A percentile compares a stretch with the other conserved stretches of the same genome.
These are phyloP conservation scores for Chymomyza caudatula DNA, from an alignment of 2,888 invertebrate genomes.

Conservation along the genomic window DNA sequence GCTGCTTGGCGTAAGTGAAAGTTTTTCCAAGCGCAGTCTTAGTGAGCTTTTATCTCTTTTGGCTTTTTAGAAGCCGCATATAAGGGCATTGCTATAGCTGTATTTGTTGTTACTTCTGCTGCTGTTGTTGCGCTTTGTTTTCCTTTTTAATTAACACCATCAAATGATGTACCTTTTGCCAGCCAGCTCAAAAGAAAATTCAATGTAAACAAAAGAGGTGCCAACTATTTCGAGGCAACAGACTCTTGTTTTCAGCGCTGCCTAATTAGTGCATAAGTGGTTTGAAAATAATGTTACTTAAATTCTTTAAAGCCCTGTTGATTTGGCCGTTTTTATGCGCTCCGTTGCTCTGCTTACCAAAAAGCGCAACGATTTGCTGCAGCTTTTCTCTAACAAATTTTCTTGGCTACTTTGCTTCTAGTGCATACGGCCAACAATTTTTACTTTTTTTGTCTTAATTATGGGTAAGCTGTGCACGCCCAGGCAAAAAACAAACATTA, in stretches of 20 bases:
- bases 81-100: conserved; percentile 53
- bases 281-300: neutral
- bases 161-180: conserved; percentile 53
- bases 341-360: too few species aligned
- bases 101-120: conserved; percentile 12
- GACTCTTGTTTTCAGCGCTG: conserved; percentile 56
- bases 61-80: conserved; percentile 38
- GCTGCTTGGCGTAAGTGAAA: conserved; percentile 70
- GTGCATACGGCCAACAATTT: neutral
- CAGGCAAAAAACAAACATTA: conserved; percentile 40
- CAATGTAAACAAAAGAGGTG: conserved; percentile 48
- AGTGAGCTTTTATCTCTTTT: conserved; percentile 47
- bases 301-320: neutral
- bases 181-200: conserved; percentile 4
- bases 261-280: conserved; percentile 42
- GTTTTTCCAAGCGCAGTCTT: conserved; percentile 50
- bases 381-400: neutral
- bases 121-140: conserved; percentile 52
- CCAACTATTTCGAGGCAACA: conserved; percentile 29
- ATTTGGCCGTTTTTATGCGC: neutral
- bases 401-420: neutral
- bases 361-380: neutral
- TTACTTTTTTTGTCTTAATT: neutral
- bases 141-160: conserved; percentile 70
- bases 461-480: neutral